Evolutionary conservation across 2,888 invertebrate genomes (phyloP).

Genomic region (Polyploca ridens): DNA sequence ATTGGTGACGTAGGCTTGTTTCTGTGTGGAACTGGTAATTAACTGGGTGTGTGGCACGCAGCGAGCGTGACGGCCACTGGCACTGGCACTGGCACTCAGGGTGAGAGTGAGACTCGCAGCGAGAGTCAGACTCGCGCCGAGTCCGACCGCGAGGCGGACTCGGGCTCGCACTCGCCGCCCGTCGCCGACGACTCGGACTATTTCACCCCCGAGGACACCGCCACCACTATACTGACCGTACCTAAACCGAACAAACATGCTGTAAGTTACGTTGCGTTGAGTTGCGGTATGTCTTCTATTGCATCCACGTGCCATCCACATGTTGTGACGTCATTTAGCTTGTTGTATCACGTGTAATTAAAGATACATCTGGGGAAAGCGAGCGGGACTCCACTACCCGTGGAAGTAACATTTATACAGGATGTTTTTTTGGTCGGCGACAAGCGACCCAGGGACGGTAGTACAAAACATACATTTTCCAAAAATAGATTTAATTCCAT

Average conservation of each 20-base stretch:
- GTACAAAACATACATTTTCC: no score
- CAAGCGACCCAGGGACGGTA: no score
- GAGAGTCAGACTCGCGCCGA: conserved; percentile 17
- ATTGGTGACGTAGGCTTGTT: neutral
- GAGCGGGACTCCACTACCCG: no score
- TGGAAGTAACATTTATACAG: no score
- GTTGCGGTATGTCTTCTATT: conserved; percentile 17
- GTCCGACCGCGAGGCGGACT: conserved; percentile 41
- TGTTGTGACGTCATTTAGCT: conserved; percentile 13
- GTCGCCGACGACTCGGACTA: conserved; percentile 90
- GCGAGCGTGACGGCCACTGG: conserved; percentile 22
- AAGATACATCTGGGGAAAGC: conserved; percentile 28
- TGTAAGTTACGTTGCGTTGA: conserved; percentile 53
- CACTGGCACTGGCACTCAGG: conserved; percentile 31
- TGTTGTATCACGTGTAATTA: conserved; percentile 18
- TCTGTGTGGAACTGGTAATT: neutral
- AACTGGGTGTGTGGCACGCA: neutral
- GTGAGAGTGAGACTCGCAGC: neutral
- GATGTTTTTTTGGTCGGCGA: no score
- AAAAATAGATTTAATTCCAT: no score
- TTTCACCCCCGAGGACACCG: conserved; percentile 91
- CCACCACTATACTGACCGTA: conserved; percentile 87
- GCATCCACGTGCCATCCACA: conserved; percentile 17
- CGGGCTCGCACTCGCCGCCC: conserved; percentile 57
- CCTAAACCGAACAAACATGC: conserved; percentile 70